Evolutionary conservation across 2,113 vertebrate genomes (phyloP), one percentile per base, ranked within the genome.

Genomic region (Sorex araneus): DNA sequence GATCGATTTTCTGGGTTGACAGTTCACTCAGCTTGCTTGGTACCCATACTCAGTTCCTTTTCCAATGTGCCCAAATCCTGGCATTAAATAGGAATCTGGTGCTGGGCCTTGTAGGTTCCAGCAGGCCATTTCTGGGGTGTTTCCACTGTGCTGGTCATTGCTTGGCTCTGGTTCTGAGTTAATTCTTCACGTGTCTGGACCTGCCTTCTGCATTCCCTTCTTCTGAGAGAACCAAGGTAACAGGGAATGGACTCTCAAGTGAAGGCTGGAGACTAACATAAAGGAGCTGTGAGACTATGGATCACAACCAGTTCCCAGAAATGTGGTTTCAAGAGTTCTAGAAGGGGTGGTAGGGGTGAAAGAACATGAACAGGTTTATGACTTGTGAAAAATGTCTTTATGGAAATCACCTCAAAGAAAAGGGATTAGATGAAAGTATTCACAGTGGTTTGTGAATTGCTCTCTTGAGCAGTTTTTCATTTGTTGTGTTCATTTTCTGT

Each of bases 341-440:
- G 16, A 32, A 36, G 32, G 47, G 0, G 4, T 63, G 9, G 10
- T 0, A 1, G 12, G 34, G 80, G 63, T 21, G 47, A 89, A 84
- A 40, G 36, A 90, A 76, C 13, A 36, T 0, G 0, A 8, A n/a
- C 25, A n/a, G 54, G 36, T 50, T 80, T 67, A 69, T n/a, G 60
- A 57, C 30, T 50, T 18, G 9, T 70, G 69, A 66, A 87, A n/a
- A 94, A 40, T 34, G 40, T 34, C 76, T 67, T 84, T 36, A 80
- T 84, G 63, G 70, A 90, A 93, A 83, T 89, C 78, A 91, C 67
- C 73, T 76, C 9, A 36, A 88, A 88, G 94, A 34, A 87, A 95
- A 34, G 45, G 32, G 90, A 90, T 43, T 15, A 25, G 18, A 86
- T 15, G 63, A 80, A 96, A 84, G 93, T 57, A 66, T 63, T 92